Evolutionary conservation across 2,888 invertebrate species (phyloP), one percentile per base, ranked within the genome.

Genomic region (Rhabditoides inermis): DNA sequence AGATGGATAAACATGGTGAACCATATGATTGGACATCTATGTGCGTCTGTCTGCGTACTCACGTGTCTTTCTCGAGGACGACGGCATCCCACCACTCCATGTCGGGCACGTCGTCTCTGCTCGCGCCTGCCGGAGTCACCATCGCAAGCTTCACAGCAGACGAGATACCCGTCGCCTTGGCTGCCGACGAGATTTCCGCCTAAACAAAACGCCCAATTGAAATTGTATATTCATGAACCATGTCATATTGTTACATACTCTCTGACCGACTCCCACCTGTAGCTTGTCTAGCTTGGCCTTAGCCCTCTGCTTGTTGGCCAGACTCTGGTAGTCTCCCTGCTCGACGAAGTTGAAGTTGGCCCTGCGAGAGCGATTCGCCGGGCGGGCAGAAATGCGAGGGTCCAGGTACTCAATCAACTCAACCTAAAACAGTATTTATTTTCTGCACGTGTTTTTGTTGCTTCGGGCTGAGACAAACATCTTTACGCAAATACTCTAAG

Each of bases 151-250:
- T 92, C 0, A 95, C 92, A 0, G 94, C 95, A 0, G 92, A 92
- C 0, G 92, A 91, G 55, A 98, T 98, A 5, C 95, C 98, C 0
- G 98, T 98, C 78, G 91, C 91, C 55, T 91, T 85, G 0, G 98
- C 95, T 54, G 91, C 92, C 77, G 90, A 88, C 0, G 91, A 90
- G 71, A 73, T 69, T 49, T 69, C 65, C n/a, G 60, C 54, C 57
- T 61, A 45, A 25, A 56, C 12, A 49, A 53, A n/a, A n/a, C n/a
- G n/a, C n/a, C n/a, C n/a, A n/a, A n/a, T n/a, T n/a, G n/a, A n/a
- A n/a, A n/a, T n/a, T n/a, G n/a, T n/a, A n/a, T n/a, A n/a, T n/a
- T n/a, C n/a, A n/a, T n/a, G n/a, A n/a, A n/a, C n/a, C n/a, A n/a
- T n/a, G n/a, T n/a, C n/a, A n/a, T n/a, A n/a, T n/a, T n/a, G n/a